Conservation (phyloP, 2,888 invertebrate genomes). For the Amiota communis region DNA sequence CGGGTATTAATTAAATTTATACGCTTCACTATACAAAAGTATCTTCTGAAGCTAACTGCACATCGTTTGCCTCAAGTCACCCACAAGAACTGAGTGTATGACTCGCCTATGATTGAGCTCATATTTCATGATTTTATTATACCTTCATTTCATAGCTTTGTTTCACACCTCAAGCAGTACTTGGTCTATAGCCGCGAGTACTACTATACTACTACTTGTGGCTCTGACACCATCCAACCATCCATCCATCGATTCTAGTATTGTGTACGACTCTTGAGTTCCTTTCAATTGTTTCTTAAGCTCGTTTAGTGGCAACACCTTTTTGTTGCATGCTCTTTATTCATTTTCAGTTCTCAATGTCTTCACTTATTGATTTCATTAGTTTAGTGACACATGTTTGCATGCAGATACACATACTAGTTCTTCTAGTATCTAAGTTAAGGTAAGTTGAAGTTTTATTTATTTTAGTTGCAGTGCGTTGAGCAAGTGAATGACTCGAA, state of each 20-base stretch:
- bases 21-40: background rate
- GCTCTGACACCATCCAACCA: background rate
- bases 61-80: background rate
- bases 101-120: slow-evolving; percentile 8
- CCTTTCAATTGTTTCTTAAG: background rate
- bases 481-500: slow-evolving; percentile 1
- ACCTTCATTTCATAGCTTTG: background rate
- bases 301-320: background rate
- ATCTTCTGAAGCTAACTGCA: background rate
- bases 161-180: background rate
- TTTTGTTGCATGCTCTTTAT: background rate
- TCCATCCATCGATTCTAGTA: no score
- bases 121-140: slow-evolving; percentile 23
- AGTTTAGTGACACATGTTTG: slow-evolving; percentile 62
- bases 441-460: background rate
- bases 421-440: no score
- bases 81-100: background rate
- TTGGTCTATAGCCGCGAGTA: no score
- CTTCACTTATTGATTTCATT: slow-evolving; percentile 59
- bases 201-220: no score
- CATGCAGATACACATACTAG: background rate
- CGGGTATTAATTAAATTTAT: slow-evolving; percentile 22
- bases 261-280: background rate
- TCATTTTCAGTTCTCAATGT: slow-evolving; percentile 28
- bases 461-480: background rate